phyloP scores from a whole-genome alignment of 2,797 vertebrate genomes.

The Eulemur rubriventer region DNA sequence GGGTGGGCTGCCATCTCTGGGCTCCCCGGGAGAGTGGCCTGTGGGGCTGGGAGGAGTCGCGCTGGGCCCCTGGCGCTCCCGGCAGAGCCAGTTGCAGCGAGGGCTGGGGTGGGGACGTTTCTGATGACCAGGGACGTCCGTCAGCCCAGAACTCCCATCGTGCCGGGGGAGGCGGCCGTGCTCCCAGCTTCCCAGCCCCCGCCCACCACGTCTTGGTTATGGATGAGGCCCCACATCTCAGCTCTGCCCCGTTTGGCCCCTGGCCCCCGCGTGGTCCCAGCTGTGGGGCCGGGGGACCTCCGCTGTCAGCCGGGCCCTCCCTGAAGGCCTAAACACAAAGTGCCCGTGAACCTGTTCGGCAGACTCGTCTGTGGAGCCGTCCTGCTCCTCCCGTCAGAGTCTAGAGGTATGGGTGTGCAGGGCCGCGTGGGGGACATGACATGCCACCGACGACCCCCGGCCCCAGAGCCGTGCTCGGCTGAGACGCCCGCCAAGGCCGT shows the following conservation, averaged over 20 bases:
- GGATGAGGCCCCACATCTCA: not conserved
- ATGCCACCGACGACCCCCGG: too few relatives aligned
- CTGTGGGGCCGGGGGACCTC: rapidly evolving
- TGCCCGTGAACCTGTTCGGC: rapidly evolving
- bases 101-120: not conserved
- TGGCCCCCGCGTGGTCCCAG: not conserved
- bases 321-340: too few relatives aligned
- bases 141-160: not conserved
- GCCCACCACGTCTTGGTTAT: too few relatives aligned
- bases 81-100: too few relatives aligned
- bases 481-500: not conserved
- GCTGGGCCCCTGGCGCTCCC: too few relatives aligned
- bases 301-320: not conserved
- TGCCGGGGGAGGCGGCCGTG: too few relatives aligned
- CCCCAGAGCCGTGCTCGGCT: not conserved
- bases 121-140: not conserved
- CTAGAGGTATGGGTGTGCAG: not conserved
- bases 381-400: not conserved
- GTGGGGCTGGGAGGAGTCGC: not conserved
- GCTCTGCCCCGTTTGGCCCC: not conserved
- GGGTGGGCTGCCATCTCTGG: not conserved
- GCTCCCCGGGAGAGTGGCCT: not conserved
- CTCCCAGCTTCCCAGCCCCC: not conserved
- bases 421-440: not conserved
- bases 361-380: too few relatives aligned